These are phyloP conservation scores for Apocheima hispidaria DNA, from an alignment of 2,888 invertebrate genomes.

Conservation along the genomic window DNA sequence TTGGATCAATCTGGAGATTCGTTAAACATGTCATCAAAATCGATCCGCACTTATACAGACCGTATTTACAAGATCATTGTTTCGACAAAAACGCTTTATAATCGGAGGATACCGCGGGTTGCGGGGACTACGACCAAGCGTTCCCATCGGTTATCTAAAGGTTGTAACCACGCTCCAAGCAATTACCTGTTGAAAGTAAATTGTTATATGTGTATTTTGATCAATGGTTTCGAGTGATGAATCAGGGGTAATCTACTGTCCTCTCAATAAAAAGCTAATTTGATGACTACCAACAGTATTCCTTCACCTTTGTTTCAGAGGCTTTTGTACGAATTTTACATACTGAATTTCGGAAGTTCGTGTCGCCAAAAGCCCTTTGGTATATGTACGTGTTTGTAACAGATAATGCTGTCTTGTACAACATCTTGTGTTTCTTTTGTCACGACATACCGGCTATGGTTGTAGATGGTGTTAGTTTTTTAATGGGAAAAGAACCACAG, in stretches of 20 bases:
- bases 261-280: not conserved
- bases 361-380: slow-evolving; percentile 31
- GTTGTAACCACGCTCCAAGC: too few relatives aligned
- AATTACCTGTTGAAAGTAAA: too few relatives aligned
- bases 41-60: too few relatives aligned
- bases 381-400: slow-evolving; percentile 32
- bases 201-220: too few relatives aligned
- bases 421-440: slow-evolving; percentile 41
- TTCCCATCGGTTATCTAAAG: too few relatives aligned
- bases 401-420: slow-evolving; percentile 23
- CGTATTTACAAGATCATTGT: too few relatives aligned
- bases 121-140: too few relatives aligned
- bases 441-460: slow-evolving; percentile 51
- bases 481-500: slow-evolving; percentile 48
- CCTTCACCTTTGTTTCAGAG: slow-evolving; percentile 24
- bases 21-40: too few relatives aligned
- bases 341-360: slow-evolving; percentile 11
- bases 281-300: not conserved
- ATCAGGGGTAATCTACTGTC: not conserved
- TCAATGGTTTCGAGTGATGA: too few relatives aligned
- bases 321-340: slow-evolving; percentile 6
- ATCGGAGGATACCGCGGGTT: too few relatives aligned
- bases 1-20: too few relatives aligned
- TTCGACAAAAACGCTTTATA: too few relatives aligned
- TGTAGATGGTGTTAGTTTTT: slow-evolving; percentile 40